Evolutionary conservation across 2,888 invertebrate species (phyloP), one percentile per base, ranked within the genome.

Genomic region (Arge pagana): DNA sequence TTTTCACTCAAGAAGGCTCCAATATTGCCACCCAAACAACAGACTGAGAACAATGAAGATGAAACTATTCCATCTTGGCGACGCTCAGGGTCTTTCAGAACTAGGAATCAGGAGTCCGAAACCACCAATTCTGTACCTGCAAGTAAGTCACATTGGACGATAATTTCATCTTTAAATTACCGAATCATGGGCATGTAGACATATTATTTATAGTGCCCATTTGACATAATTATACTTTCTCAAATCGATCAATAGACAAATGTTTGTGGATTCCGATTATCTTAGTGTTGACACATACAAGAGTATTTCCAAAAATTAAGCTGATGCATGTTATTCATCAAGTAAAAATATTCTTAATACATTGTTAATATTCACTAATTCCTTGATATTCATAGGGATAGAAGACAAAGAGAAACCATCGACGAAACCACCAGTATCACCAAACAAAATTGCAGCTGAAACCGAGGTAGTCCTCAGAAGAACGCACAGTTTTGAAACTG

Each of bases 401-500:
- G 77, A 77, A 54, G 78, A 79, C 52, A 78, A 76, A 54, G 79
- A 79, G 51, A 74, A 71, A 54, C 63, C 69, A 43, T 61, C 70
- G 36, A 62, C 65, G 28, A 76, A 68, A 58, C 65, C 76, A 50
- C 70, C 77, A 53, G 70, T 71, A 49, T 63, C 74, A 61, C 64
- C 79, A 62, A 73, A 69, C 64, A 70, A 79, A 75, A 59, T 65
- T 55, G 60, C 69, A 59, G 74, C 72, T 49, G 83, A 83, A 59
- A 78, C 81, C 58, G 88, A 89, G 74, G 85, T 88, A 57, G 83
- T 88, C 60, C 80, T 93, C 55, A 83, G 91, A 75, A 83, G 92
- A 75, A 89, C 91, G 37, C 90, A 90, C 74, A 93, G 92, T 79
- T 91, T 91, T 74, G 91, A 92, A 77, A 88, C 89, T 68, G 92